phyloP scores from a whole-genome alignment of 2,113 vertebrate genomes.

The Monarcha castaneiventris region DNA sequence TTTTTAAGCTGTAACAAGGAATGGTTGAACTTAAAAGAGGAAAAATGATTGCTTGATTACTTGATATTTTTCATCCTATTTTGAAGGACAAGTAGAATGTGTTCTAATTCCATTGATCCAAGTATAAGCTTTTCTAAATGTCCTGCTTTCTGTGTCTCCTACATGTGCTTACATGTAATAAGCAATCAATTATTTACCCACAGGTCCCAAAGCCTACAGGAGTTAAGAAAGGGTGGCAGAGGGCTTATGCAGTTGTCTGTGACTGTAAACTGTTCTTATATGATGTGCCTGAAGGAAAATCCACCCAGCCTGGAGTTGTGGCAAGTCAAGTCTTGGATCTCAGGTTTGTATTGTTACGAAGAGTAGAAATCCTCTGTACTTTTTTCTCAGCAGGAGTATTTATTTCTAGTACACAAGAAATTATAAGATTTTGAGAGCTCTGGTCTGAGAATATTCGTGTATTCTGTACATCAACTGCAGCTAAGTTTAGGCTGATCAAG shows the following conservation, averaged over 20 bases:
- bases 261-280: conserved; percentile 97
- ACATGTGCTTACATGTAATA: not conserved
- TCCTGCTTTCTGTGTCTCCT: not conserved
- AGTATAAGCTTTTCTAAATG: not conserved
- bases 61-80: not conserved
- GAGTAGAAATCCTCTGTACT: not conserved
- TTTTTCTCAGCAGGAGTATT: not conserved
- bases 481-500: not conserved
- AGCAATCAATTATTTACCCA: not conserved
- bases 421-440: not conserved
- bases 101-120: not conserved
- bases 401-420: not conserved
- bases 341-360: conserved; percentile 74
- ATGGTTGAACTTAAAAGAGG: not conserved
- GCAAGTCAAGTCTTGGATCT: conserved; percentile 94
- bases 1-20: not conserved
- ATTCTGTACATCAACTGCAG: not conserved
- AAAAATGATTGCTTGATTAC: not conserved
- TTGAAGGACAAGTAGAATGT: not conserved
- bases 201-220: conserved; percentile 96
- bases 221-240: conserved; percentile 97
- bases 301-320: conserved; percentile 87
- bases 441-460: not conserved
- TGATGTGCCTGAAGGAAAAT: conserved; percentile 92
- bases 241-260: conserved; percentile 91